Conservation (phyloP, 64 coral and sea anemone species). For the Trachythela sp. region DNA sequence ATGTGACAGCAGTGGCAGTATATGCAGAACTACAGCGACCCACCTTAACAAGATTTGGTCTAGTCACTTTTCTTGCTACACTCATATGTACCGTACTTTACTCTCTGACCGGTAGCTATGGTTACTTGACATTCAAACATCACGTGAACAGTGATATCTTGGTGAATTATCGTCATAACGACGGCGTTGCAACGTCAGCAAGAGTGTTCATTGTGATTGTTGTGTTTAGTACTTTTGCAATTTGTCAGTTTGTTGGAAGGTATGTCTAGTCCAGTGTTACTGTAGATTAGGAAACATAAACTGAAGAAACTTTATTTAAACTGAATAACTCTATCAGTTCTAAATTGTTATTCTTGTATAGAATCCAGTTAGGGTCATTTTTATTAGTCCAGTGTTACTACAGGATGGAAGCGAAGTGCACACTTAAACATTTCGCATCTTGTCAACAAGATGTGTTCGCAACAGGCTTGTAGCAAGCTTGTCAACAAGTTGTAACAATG, state of each 20-base stretch:
- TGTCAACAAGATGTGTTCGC: too few relatives aligned
- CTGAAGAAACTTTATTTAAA: too few relatives aligned
- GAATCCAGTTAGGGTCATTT: too few relatives aligned
- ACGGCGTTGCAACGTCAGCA: background rate
- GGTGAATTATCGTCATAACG: background rate
- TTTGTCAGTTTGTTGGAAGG: conserved; percentile 21
- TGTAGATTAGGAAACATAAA: too few relatives aligned
- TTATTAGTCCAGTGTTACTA: too few relatives aligned
- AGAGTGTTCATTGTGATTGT: background rate
- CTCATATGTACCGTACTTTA: background rate
- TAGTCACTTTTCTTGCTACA: background rate
- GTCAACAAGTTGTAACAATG: too few relatives aligned
- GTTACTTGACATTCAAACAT: background rate
- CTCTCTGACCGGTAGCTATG: background rate
- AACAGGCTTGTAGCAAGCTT: too few relatives aligned
- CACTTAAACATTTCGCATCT: too few relatives aligned
- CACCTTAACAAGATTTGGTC: background rate
- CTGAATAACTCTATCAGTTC: too few relatives aligned
- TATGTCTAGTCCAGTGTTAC: too few relatives aligned
- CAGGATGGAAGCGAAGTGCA: too few relatives aligned
- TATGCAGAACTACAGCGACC: background rate
- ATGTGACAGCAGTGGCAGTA: background rate
- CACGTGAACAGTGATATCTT: conserved; percentile 1
- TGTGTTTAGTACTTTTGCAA: conserved; percentile 21
- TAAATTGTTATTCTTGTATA: too few relatives aligned